Percentiles rank a stretch among this genome's conserved stretches.
Evolutionary conservation across 2,888 invertebrate genomes (phyloP).

Genomic region (Aporophyla lueneburgensis): DNA sequence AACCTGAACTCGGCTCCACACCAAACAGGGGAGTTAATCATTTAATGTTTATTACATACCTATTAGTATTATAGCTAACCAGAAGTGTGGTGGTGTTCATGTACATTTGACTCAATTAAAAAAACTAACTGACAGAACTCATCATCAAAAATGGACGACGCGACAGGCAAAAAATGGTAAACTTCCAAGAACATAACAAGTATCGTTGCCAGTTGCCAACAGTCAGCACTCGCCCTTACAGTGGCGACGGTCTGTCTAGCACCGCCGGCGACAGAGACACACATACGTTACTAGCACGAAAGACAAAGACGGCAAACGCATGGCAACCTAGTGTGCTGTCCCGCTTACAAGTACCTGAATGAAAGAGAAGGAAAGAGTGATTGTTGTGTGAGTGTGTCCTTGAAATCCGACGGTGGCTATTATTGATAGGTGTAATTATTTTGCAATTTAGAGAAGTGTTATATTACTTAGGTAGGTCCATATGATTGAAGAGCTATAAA

Average conservation of each 20-base stretch:
- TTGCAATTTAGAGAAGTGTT: constrained; percentile 27
- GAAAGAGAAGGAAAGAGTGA: constrained; percentile 22
- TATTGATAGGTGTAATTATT: constrained; percentile 34
- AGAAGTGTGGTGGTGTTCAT: not conserved
- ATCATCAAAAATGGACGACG: constrained; percentile 3
- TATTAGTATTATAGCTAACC: not conserved
- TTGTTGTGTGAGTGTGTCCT: constrained; percentile 28
- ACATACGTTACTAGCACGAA: not conserved
- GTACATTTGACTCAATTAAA: not conserved
- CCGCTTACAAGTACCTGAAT: constrained; percentile 4
- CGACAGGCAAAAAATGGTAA: constrained; percentile 21
- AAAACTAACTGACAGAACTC: constrained; percentile 13
- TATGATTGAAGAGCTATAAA: not conserved
- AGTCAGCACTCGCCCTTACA: constrained; percentile 31
- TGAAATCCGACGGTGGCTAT: constrained; percentile 32
- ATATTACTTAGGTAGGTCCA: constrained; percentile 1
- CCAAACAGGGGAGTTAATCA: not conserved
- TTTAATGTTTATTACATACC: not conserved
- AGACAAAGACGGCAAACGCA: constrained; percentile 29
- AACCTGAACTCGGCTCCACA: not conserved
- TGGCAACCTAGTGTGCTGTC: constrained; percentile 32
- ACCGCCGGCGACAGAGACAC: constrained; percentile 41
- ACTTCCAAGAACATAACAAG: constrained; percentile 3
- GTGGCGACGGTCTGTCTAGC: constrained; percentile 53
- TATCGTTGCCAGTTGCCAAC: not conserved